These are phyloP conservation scores for Delia radicum DNA, from an alignment of 1,140 invertebrate genomes.

Conservation along the genomic window DNA sequence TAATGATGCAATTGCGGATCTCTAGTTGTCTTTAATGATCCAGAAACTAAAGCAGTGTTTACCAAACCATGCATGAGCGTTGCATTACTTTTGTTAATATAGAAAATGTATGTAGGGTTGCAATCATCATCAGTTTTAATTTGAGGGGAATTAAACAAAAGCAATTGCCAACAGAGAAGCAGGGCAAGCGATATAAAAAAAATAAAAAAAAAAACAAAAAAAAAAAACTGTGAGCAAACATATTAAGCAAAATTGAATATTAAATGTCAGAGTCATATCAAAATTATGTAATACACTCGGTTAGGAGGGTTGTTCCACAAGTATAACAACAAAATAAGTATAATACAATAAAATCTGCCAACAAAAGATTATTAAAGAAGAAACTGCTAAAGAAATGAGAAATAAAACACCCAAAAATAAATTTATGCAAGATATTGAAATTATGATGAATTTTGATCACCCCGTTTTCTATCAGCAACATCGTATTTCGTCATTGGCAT, in stretches of 20 bases:
- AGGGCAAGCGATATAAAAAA: not conserved
- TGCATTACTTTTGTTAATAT: not conserved
- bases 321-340: not conserved
- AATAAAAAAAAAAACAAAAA: too few relatives aligned
- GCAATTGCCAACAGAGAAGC: not conserved
- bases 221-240: not conserved
- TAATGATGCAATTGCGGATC: not conserved
- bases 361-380: not conserved
- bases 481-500: not conserved
- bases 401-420: not conserved
- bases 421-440: not conserved
- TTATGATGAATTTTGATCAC: conserved; percentile 5
- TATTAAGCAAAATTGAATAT: conserved; percentile 18
- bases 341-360: not conserved
- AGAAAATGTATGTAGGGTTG: not conserved
- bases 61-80: not conserved
- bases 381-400: not conserved
- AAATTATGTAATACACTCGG: not conserved
- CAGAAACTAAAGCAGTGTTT: not conserved
- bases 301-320: not conserved
- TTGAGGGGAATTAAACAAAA: not conserved
- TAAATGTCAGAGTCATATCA: conserved; percentile 13
- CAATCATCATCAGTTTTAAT: not conserved
- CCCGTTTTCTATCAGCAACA: not conserved
- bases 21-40: not conserved